Evolutionary conservation across 1,140 invertebrate species (phyloP), one percentile per base, ranked within the genome.

Genomic region (Orchesella cincta): DNA sequence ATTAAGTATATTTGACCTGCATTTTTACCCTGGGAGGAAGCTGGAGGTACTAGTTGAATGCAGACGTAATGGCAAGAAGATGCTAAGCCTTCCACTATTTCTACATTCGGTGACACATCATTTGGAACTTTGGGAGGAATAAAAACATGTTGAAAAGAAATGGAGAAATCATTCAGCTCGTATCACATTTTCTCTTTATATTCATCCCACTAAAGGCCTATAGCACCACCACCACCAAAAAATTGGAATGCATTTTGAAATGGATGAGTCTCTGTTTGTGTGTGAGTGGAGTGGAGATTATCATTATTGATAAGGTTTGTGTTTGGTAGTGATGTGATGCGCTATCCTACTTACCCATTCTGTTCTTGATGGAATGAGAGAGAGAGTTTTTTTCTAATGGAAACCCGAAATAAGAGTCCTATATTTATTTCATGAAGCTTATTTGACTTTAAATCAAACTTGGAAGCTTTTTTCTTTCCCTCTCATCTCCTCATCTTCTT

Each of bases 351-450:
- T 12, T 8, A 12, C 39, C 8, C 39, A 8, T 57, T 57, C 52
- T 46, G 39, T n/a, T 46, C 39, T 20, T 57, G 52, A 26, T n/a
- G 23, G 23, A 57, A 57, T 57, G 12, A 3, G 23, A 14, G 52
- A 57, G 23, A 57, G 23, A 57, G 52, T 57, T 57, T 57, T 57
- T 57, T 26, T n/a, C 52, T 23, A 57, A 18, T 5, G 52, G 52
- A 23, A 26, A 46, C 5, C 18, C 39, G 52, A 57, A 57, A 14
- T 57, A n/a, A 26, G 23, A 57, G 52, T 23, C 52, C 12, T 57
- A 57, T 57, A 57, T 57, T 57, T 57, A 57, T 57, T 57, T 57
- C 52, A 57, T 57, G 52, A 57, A 57, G 52, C 52, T 57, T n/a
- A 57, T 57, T 57, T 57, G 52, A 57, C 52, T 57, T 57, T 57